These are phyloP conservation scores for Cheilosia scutellata DNA, from an alignment of 2,888 invertebrate species.

Conservation along the genomic window DNA sequence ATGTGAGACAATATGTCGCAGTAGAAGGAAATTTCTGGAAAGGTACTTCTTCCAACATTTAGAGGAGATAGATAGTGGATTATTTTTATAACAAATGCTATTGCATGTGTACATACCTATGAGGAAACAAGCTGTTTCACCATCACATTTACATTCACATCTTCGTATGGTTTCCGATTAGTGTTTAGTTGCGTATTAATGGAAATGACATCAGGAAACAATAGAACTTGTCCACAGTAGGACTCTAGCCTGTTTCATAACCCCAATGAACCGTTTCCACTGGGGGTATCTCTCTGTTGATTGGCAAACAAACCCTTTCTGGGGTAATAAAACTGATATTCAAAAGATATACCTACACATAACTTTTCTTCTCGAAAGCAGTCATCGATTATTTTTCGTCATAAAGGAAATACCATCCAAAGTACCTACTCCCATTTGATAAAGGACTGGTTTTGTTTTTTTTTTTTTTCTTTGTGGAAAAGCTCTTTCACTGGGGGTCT, in stretches of 20 bases:
- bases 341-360: conserved; percentile 35
- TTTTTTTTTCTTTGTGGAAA: conserved; percentile 1
- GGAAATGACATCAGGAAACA: conserved; percentile 31
- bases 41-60: too few relatives aligned
- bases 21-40: too few relatives aligned
- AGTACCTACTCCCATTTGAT: neutral
- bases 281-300: conserved; percentile 39
- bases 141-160: neutral
- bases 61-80: too few relatives aligned
- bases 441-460: neutral
- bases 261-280: neutral
- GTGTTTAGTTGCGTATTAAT: neutral
- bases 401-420: conserved; percentile 34
- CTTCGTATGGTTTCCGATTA: conserved; percentile 2
- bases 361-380: conserved; percentile 26
- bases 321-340: conserved; percentile 55
- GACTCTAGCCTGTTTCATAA: conserved; percentile 19
- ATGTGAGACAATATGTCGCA: too few relatives aligned
- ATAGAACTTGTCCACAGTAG: conserved; percentile 47
- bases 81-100: too few relatives aligned
- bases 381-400: conserved; percentile 49
- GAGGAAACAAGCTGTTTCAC: neutral
- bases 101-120: too few relatives aligned
- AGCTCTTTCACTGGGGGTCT: conserved; percentile 4
- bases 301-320: conserved; percentile 68